A percentile compares a stretch with the other conserved stretches of the same genome.
phyloP scores from a whole-genome alignment of 2,113 vertebrate genomes.

The Proteles cristata region DNA sequence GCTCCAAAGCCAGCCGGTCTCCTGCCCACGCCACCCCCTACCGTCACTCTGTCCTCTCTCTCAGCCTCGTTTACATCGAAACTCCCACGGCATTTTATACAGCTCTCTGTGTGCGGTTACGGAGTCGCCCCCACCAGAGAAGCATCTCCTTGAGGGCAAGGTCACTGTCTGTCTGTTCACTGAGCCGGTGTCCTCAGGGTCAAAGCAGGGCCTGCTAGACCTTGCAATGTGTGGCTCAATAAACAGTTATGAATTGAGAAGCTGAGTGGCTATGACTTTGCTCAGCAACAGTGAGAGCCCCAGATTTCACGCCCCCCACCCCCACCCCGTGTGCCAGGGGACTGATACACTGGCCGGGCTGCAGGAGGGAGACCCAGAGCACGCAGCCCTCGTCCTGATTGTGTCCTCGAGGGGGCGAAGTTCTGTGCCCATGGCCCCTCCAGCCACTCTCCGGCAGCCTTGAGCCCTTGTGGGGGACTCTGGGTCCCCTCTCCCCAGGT shows the following conservation, averaged over 20 bases:
- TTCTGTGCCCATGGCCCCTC: too few relatives aligned
- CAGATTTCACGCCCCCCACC: background rate
- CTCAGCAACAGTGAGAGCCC: too few relatives aligned
- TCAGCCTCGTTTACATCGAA: background rate
- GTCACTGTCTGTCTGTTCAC: background rate
- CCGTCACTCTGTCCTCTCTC: background rate
- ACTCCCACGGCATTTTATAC: background rate
- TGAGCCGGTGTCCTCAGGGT: background rate
- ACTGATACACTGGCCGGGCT: background rate
- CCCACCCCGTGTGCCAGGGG: background rate
- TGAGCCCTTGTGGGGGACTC: background rate
- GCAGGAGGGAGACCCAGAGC: background rate
- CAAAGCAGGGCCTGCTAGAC: background rate
- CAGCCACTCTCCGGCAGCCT: background rate
- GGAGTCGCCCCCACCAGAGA: background rate
- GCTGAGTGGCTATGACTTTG: background rate
- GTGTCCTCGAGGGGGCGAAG: background rate
- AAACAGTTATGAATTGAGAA: background rate
- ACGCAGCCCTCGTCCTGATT: background rate
- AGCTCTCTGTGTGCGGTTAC: background rate
- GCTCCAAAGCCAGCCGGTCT: background rate
- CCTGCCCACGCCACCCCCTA: background rate
- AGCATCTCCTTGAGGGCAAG: background rate
- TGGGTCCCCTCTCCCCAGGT: background rate
- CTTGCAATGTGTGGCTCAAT: background rate